These are phyloP conservation scores for Tenualosa thibaudeaui DNA, from an alignment of 2,797 vertebrate genomes.

Conservation along the genomic window DNA sequence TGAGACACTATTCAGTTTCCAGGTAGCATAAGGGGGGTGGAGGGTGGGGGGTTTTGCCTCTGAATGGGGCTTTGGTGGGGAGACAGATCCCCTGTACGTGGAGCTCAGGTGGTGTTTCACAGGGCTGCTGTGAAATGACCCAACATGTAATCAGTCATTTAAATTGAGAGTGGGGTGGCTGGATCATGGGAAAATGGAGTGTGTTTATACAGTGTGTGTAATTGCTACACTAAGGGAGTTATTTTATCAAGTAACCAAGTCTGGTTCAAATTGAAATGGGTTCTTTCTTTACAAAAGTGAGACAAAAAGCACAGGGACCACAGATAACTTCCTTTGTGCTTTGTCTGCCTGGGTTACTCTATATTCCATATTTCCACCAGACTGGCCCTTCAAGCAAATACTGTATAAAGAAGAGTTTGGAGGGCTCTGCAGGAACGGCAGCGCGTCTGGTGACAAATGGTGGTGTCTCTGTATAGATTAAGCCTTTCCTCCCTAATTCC, in stretches of 20 bases:
- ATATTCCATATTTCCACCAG: background rate
- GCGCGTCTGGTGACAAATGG: background rate
- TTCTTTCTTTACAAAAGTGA: background rate
- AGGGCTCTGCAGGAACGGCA: background rate
- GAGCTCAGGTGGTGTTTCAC: conserved; percentile 12
- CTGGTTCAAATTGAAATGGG: background rate
- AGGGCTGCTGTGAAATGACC: conserved; percentile 9
- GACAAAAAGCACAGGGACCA: background rate
- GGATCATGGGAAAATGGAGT: conserved; percentile 13
- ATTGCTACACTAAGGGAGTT: background rate
- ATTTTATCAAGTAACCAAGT: background rate
- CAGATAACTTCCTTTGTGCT: background rate
- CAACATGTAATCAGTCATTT: conserved; percentile 22
- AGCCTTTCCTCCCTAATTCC: background rate
- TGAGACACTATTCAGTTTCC: background rate
- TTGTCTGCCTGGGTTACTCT: background rate
- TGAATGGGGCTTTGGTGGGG: background rate
- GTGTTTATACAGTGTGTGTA: conserved; percentile 10
- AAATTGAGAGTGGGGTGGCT: background rate
- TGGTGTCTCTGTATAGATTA: background rate
- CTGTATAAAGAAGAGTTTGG: background rate
- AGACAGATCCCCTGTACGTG: background rate
- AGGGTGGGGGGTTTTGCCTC: background rate
- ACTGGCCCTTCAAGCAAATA: background rate
- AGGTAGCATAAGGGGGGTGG: background rate